Evolutionary conservation across 1,140 invertebrate species (phyloP).

Genomic region (Hyphantria cunea): DNA sequence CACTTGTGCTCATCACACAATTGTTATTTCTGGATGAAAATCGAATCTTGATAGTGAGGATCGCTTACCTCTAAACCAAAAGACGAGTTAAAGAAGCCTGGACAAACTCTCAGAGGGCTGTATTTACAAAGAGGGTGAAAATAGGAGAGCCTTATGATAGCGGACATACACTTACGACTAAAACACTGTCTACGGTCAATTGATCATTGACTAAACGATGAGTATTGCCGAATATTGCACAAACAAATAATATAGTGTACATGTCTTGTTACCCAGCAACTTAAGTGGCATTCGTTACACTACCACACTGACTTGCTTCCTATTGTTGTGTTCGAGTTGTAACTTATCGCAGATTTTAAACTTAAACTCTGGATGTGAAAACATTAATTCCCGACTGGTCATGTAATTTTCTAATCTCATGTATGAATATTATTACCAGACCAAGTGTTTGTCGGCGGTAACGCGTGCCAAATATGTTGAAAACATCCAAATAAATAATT

Average conservation of each 20-base stretch:
- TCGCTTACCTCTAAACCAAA: neutral
- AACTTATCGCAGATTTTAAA: no score
- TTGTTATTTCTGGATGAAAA: no score
- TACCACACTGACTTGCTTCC: no score
- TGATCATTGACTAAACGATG: constrained; percentile 66
- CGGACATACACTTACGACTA: constrained; percentile 75
- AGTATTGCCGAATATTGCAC: constrained; percentile 81
- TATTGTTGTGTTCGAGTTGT: no score
- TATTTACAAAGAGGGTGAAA: constrained; percentile 17
- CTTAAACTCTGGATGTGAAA: no score
- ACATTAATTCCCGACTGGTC: no score
- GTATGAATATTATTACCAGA: no score
- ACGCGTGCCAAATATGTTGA: constrained; percentile 32
- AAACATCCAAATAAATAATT: constrained; percentile 38
- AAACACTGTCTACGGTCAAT: constrained; percentile 52
- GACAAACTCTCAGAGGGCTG: constrained; percentile 17
- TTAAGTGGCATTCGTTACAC: no score
- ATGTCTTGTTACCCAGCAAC: constrained; percentile 14
- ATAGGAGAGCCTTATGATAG: constrained; percentile 18
- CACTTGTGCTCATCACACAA: no score
- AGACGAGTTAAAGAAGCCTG: constrained; percentile 3
- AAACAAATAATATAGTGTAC: constrained; percentile 39
- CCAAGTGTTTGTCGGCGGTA: neutral
- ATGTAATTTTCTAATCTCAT: no score
- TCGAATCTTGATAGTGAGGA: no score